These are phyloP conservation scores for Urocynchramus pylzowi DNA, from an alignment of 2,113 vertebrate genomes.

Conservation along the genomic window DNA sequence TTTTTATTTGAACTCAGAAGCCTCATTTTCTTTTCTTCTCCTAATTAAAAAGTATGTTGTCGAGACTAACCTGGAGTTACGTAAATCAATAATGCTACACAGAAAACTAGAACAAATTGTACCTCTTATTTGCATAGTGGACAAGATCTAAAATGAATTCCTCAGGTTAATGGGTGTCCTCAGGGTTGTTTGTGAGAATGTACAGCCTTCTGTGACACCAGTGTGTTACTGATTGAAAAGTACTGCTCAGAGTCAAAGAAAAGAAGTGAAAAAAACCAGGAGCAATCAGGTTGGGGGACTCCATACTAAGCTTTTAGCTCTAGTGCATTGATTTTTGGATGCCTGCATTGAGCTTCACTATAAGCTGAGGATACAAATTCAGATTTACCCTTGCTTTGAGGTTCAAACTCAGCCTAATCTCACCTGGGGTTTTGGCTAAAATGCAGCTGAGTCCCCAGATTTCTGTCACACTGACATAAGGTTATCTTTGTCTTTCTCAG, in stretches of 20 bases:
- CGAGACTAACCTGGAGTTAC: not conserved
- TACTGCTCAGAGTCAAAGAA: not conserved
- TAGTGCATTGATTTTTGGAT: slow-evolving; percentile 32
- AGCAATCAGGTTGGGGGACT: not conserved
- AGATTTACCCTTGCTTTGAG: slow-evolving; percentile 49
- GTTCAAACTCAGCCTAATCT: slow-evolving; percentile 13
- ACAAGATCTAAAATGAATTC: slow-evolving; percentile 13
- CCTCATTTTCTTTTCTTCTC: not conserved
- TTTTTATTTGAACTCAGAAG: not conserved
- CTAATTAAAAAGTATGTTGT: slow-evolving; percentile 2
- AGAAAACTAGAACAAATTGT: not conserved
- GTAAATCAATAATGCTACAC: slow-evolving; percentile 23
- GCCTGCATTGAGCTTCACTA: not conserved
- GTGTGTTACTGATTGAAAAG: not conserved
- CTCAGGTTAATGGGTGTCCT: slow-evolving; percentile 4
- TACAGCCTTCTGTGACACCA: not conserved
- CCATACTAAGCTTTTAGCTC: slow-evolving; percentile 5
- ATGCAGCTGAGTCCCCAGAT: not conserved
- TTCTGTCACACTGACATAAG: not conserved
- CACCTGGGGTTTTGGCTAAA: slow-evolving; percentile 15
- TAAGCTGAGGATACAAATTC: slow-evolving; percentile 52
- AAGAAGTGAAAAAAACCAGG: not conserved
- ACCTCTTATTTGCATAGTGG: not conserved
- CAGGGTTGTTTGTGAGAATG: not conserved
- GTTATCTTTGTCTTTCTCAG: not conserved